These are phyloP conservation scores for Cheilosia scutellata DNA, from an alignment of 2,888 invertebrate species.

Conservation along the genomic window DNA sequence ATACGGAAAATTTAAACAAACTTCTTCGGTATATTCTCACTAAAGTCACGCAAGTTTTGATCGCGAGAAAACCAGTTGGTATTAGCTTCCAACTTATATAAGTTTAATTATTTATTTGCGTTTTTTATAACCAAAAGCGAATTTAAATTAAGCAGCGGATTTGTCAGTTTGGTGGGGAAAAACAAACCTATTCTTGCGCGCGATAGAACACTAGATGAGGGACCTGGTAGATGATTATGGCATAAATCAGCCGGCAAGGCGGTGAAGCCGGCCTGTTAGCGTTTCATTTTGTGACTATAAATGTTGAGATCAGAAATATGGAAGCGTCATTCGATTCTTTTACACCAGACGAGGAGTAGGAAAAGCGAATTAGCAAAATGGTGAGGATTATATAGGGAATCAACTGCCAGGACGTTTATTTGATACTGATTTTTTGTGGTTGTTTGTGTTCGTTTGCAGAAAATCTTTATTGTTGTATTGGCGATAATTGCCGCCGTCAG, in stretches of 20 bases:
- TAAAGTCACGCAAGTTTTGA: slow-evolving; percentile 38
- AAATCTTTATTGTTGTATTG: slow-evolving; percentile 64
- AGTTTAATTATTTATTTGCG: slow-evolving; percentile 44
- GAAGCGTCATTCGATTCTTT: slow-evolving; percentile 68
- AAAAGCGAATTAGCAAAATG: slow-evolving; percentile 49
- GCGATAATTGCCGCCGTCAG: slow-evolving; percentile 69
- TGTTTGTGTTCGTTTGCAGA: slow-evolving; percentile 32
- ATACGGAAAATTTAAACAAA: slow-evolving; percentile 25
- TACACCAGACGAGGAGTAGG: slow-evolving; percentile 65
- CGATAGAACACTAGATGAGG: slow-evolving; percentile 20
- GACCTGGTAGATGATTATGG: slow-evolving; percentile 33
- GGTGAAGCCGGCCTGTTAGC: slow-evolving; percentile 22
- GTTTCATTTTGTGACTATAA: slow-evolving; percentile 57
- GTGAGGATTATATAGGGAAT: slow-evolving; percentile 45
- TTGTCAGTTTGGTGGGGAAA: slow-evolving; percentile 34
- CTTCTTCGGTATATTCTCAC: slow-evolving; percentile 18
- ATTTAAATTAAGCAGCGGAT: slow-evolving; percentile 44
- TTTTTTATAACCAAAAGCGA: slow-evolving; percentile 23
- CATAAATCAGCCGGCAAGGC: slow-evolving; percentile 28
- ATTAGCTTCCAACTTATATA: slow-evolving; percentile 34
- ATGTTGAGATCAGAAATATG: slow-evolving; percentile 58
- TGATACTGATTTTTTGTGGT: neutral
- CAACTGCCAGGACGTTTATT: neutral
- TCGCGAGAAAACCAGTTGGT: slow-evolving; percentile 47
- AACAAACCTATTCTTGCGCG: slow-evolving; percentile 41